A percentile compares a stretch with the other conserved stretches of the same genome.
Evolutionary conservation across 2,113 vertebrate genomes (phyloP).

Genomic region (Rhynchomys soricoides): DNA sequence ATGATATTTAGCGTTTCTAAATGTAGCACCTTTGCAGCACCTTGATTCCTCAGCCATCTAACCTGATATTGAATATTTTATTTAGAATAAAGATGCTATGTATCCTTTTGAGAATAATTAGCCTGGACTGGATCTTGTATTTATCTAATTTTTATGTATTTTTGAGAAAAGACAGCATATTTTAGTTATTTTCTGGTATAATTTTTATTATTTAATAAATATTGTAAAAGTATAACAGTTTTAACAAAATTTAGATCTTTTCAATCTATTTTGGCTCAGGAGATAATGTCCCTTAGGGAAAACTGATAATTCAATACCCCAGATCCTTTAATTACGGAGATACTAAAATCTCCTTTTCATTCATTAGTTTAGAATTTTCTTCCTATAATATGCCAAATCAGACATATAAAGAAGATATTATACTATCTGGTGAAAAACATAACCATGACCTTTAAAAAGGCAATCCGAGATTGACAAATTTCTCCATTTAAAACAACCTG

Average conservation of each 20-base stretch:
- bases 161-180: not conserved
- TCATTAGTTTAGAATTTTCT: not conserved
- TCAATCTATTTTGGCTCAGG: not conserved
- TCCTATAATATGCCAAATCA: not conserved
- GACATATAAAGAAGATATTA: not conserved
- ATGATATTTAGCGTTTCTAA: not conserved
- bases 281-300: not conserved
- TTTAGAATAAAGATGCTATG: not conserved
- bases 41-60: not conserved
- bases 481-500: not conserved
- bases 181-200: not conserved
- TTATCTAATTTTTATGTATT: constrained; percentile 7
- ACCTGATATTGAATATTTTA: not conserved
- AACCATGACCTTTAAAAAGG: not conserved
- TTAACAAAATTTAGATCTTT: constrained; percentile 33
- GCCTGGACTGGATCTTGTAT: not conserved
- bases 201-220: not conserved
- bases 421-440: not conserved
- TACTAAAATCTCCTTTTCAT: not conserved
- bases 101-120: not conserved
- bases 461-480: not conserved
- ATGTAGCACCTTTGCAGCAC: not conserved
- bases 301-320: not conserved
- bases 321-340: not conserved
- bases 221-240: not conserved